Base-by-base conservation (phyloP, 2,888 invertebrate species). In the Netelia fuscicornis region DNA sequence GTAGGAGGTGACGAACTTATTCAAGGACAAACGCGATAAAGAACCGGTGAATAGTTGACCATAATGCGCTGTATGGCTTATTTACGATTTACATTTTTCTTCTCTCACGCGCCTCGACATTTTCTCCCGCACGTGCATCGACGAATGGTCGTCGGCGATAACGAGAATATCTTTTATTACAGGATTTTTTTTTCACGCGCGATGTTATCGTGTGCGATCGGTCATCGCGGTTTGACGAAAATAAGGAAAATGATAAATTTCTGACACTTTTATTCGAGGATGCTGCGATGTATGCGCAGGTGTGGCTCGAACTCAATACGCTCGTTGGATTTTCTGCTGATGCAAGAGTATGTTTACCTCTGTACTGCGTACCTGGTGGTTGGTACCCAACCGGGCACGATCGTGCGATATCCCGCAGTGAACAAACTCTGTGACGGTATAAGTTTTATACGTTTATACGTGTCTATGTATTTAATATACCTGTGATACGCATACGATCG, bases 341-440 rank as follows among this genome's bases (percentile, higher is more conserved):
- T 64, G 60, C 58, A 37, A 65, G 56, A 75, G 67, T 60, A 5
- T 20, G 20, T 64, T 68, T 52, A 81, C 48, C 68, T 60, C 42
- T 75, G 52, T 76, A 76, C 58, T 11, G 25, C 42, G 70, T 71
- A 75, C 70, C 52, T 70, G 75, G 42, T 42, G 37, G 56, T 77
- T 68, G 67, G 68, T 68, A 60, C 68, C 68, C 67, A 77, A 77
- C 67, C 44, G 65, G 30, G 76, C 81, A 79, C 54, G 84, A 81
- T 77, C 81, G 76, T 67, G 76, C 71, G 71, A 68, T 72, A 52
- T 77, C 84, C 81, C 76, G 84, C 81, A 76, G 84, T 25, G 84
- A 77, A 72, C 44, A 72, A 81, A 60, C 60, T 76, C 81, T 67
- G 80, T 67, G 71, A 84, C 76, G 58, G 42, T 58, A 52, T 60